Evolutionary conservation across 2,797 vertebrate genomes (phyloP), one percentile per base, ranked within the genome.

Genomic region (Gymnothorax javanicus): DNA sequence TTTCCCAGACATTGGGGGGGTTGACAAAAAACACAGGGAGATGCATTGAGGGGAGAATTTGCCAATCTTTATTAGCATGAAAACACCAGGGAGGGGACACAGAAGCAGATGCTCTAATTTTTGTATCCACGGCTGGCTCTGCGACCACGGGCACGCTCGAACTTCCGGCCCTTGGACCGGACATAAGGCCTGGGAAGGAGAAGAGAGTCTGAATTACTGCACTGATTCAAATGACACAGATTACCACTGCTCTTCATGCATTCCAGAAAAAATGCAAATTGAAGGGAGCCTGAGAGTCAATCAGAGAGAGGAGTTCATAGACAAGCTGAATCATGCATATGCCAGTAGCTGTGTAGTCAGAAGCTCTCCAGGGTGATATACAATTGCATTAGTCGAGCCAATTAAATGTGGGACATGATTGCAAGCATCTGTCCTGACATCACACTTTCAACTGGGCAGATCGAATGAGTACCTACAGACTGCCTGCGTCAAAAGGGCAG

Each of bases 161-260:
- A 97, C 94, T 97, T 97, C 93, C 96, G 96, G 93, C 96, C 96
- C 95, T 97, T 97, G 91, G 96, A 97, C 87, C 94, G 94, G 83
- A 97, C 86, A 62, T 97, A 97, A 90, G 97, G 96, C 91, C 96
- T 97, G 88, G 6, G 87, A 75, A 54, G 15, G 25, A 91, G 5
- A 88, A 52, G 9, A 52, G 9, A 77, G 43, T 67, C 33, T 43
- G 33, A 8, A 50, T n/a, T 69, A 83, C n/a, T 85, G 50, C 11
- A 17, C 13, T 27, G 60, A 77, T 57, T 54, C 57, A 59, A 25
- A 87, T 43, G 82, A 77, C 27, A 17, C 17, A 33, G 9, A 59
- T 52, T 60, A 83, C 75, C 54, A 20, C 23, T 6, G 20, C 23
- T 52, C 23, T 27, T 15, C 2, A 69, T 7, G 9, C 33, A 77